These are phyloP conservation scores for Menidia menidia DNA, from an alignment of 2,797 vertebrate species.

Conservation along the genomic window DNA sequence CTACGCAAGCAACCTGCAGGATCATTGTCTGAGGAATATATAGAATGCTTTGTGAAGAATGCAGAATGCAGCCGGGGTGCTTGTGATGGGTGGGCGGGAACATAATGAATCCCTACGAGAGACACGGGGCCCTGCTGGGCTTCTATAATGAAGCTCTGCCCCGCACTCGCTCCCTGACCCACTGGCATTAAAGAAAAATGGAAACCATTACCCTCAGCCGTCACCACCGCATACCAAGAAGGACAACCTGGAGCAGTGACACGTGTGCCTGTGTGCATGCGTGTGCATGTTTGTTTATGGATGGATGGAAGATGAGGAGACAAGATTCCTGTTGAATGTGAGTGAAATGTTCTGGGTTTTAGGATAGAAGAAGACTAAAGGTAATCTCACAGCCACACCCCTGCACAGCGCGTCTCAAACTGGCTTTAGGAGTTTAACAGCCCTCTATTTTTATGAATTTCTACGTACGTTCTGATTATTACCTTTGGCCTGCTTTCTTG, in stretches of 20 bases:
- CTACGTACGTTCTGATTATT: constrained; percentile 27
- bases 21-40: constrained; percentile 50
- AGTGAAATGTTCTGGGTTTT: constrained; percentile 33
- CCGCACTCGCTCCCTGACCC: constrained; percentile 83
- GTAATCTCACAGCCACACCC: constrained; percentile 32
- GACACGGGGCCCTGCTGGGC: constrained; percentile 78
- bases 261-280: constrained; percentile 17
- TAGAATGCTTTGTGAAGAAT: constrained; percentile 38
- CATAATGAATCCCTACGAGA: constrained; percentile 84
- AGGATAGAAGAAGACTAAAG: constrained; percentile 33
- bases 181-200: constrained; percentile 83
- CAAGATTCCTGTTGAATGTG: constrained; percentile 27
- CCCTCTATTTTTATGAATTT: constrained; percentile 22
- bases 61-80: constrained; percentile 45
- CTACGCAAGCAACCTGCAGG: constrained; percentile 11
- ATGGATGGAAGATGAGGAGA: constrained; percentile 14
- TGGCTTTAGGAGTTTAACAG: constrained; percentile 50
- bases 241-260: constrained; percentile 28
- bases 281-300: constrained; percentile 10
- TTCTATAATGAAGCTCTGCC: constrained; percentile 83
- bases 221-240: constrained; percentile 51
- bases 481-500: constrained; percentile 2
- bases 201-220: constrained; percentile 80
- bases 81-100: constrained; percentile 42
- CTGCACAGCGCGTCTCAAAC: constrained; percentile 40